phyloP scores from a whole-genome alignment of 2,113 vertebrate species.

The Rhinolophus sinicus region DNA sequence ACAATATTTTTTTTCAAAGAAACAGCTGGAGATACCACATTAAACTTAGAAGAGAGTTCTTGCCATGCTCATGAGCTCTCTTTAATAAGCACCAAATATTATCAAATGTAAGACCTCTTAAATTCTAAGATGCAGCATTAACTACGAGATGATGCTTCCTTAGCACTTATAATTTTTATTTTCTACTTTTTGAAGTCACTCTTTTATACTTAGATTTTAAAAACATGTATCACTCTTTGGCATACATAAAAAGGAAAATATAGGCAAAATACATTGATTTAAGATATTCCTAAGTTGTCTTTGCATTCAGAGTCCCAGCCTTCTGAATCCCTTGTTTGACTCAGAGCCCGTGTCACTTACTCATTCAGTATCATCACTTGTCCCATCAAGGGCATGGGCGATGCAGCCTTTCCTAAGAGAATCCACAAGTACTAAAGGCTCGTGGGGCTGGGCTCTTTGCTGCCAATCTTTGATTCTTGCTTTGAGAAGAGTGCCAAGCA shows the following conservation, averaged over 20 bases:
- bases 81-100: neutral
- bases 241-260: neutral
- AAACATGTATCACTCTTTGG: neutral
- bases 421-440: neutral
- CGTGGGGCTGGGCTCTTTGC: neutral
- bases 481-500: neutral
- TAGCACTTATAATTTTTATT: neutral
- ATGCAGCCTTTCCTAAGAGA: neutral
- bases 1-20: neutral
- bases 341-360: neutral
- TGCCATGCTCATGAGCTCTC: neutral
- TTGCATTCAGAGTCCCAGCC: neutral
- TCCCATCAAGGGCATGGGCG: neutral
- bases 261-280: neutral
- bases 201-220: constrained; percentile 24
- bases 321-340: neutral
- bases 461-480: constrained; percentile 12
- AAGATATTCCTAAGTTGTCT: neutral
- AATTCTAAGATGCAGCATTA: neutral
- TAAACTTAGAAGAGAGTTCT: neutral
- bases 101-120: neutral
- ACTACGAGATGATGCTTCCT: neutral
- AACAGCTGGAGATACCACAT: neutral
- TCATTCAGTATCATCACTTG: neutral
- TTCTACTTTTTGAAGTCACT: neutral